Base-by-base conservation (phyloP, 1,140 invertebrate species). In the Sitophilus oryzae region DNA sequence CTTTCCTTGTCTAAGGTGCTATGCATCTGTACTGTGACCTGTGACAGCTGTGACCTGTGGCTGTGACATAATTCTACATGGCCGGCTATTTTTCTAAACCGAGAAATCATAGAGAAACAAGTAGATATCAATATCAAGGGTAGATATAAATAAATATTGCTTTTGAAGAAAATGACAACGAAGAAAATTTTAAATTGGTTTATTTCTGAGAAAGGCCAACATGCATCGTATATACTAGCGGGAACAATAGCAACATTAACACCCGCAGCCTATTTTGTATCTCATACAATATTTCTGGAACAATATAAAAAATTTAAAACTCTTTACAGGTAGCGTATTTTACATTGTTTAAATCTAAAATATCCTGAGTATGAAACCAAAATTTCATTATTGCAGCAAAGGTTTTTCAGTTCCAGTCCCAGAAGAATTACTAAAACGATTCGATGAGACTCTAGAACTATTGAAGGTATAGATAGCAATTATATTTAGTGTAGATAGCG, bases 381-480 rank as follows among this genome's bases (percentile, higher is more conserved):
- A 52, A 20, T 40, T 49, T 41, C 50, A 49, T 59, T 41, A 35
- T 66, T 68, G 21, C 59, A 79, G 77, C 45, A 62, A 76, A 62
- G 74, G 75, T 5, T 60, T 76, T 8, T 64, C 68, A 40, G 62
- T 75, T 0, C 68, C 72, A 0, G 46, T 82, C 0, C 46, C 71
- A 1, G 48, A 67, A 9, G 52, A 72, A 35, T 40, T 80, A 1
- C 25, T 68, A 36, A 43, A 68, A 35, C 63, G 70, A 30, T 72
- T 77, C 46, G 37, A 77, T 14, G 70, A 75, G 62, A 76, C 80
- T 3, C 3, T 82, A 14, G 62, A 79, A 11, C 74, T 81, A 41
- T 50, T 65, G 18, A 56, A 69, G 48, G 65, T 70, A 60, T 11
- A 40, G n/a, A 16, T 14, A 36, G 41, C n/a, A 25, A 22, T 42